Percentiles rank a stretch among this genome's conserved stretches.
Evolutionary conservation across 2,797 vertebrate species (phyloP).

Genomic region (Gymnoscopelus braueri): DNA sequence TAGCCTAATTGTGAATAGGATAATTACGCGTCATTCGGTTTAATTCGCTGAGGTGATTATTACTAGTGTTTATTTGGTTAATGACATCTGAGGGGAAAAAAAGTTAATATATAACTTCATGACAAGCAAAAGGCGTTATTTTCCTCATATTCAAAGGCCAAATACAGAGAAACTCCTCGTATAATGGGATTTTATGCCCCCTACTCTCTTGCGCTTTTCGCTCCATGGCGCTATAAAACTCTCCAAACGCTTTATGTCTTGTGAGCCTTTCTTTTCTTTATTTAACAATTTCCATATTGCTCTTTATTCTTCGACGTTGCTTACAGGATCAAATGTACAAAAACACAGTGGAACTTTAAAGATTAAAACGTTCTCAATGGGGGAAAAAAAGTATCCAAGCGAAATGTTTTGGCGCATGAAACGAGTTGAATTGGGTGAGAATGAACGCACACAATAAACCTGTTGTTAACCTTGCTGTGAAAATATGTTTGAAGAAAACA

Average conservation of each 20-base stretch:
- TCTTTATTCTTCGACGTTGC: conserved; percentile 72
- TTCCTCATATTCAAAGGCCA: conserved; percentile 65
- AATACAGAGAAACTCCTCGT: conserved; percentile 75
- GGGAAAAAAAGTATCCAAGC: conserved; percentile 63
- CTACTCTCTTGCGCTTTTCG: conserved; percentile 77
- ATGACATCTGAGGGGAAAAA: conserved; percentile 50
- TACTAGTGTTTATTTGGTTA: background rate
- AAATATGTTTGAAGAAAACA: conserved; percentile 99
- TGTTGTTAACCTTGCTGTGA: conserved; percentile 96
- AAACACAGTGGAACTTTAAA: conserved; percentile 74
- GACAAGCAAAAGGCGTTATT: conserved; percentile 45
- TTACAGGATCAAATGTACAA: conserved; percentile 80
- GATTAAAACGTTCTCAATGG: conserved; percentile 80
- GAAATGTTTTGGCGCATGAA: conserved; percentile 83
- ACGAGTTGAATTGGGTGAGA: conserved; percentile 75
- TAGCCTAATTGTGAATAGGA: no score
- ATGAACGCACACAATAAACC: conserved; percentile 88
- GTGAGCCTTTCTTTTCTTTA: conserved; percentile 74
- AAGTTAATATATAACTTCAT: conserved; percentile 63
- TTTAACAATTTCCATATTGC: conserved; percentile 59
- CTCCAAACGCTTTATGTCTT: conserved; percentile 74
- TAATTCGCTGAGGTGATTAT: no score
- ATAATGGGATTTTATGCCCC: conserved; percentile 86
- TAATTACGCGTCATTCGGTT: no score
- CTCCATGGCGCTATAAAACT: conserved; percentile 75